Conservation (phyloP, 1,140 invertebrate species). For the Plectrocnemia conspersa region DNA sequence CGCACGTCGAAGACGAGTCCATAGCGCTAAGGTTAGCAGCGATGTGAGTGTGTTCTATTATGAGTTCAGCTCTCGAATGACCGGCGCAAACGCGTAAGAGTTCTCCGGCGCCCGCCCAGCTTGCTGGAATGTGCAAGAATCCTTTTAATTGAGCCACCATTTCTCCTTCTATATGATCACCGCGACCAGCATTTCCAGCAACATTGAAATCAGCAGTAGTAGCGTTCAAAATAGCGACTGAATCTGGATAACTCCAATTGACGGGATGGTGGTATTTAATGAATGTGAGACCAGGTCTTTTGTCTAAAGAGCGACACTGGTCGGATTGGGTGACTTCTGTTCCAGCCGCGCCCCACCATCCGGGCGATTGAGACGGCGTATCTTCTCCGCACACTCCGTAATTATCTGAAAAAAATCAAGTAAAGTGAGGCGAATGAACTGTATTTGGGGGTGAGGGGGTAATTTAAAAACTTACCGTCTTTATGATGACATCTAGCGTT, state of each 20-base stretch:
- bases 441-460: too few species aligned
- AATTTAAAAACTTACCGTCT: too few species aligned
- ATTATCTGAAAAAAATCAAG: slow-evolving; percentile 60
- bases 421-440: too few species aligned
- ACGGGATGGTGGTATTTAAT: slow-evolving; percentile 81
- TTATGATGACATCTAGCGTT: slow-evolving; percentile 84
- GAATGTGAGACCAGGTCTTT: slow-evolving; percentile 81
- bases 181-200: slow-evolving; percentile 58
- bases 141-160: slow-evolving; percentile 73
- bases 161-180: slow-evolving; percentile 61
- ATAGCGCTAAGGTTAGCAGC: slow-evolving; percentile 65
- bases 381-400: slow-evolving; percentile 80
- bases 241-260: slow-evolving; percentile 82
- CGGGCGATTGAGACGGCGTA: slow-evolving; percentile 69
- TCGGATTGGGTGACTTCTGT: slow-evolving; percentile 72
- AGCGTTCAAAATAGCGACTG: slow-evolving; percentile 75
- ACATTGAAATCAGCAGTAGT: slow-evolving; percentile 75
- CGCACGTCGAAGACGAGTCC: slow-evolving; percentile 60
- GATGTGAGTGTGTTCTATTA: slow-evolving; percentile 49
- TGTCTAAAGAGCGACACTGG: slow-evolving; percentile 74
- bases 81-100: slow-evolving; percentile 69
- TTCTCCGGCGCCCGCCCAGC: slow-evolving; percentile 64
- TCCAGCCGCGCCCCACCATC: slow-evolving; percentile 85
- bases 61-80: slow-evolving; percentile 59
- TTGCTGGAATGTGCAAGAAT: slow-evolving; percentile 69